A percentile compares a stretch with the other conserved stretches of the same genome.
phyloP scores from a whole-genome alignment of 1,140 invertebrate genomes.

The Cephus cinctus region DNA sequence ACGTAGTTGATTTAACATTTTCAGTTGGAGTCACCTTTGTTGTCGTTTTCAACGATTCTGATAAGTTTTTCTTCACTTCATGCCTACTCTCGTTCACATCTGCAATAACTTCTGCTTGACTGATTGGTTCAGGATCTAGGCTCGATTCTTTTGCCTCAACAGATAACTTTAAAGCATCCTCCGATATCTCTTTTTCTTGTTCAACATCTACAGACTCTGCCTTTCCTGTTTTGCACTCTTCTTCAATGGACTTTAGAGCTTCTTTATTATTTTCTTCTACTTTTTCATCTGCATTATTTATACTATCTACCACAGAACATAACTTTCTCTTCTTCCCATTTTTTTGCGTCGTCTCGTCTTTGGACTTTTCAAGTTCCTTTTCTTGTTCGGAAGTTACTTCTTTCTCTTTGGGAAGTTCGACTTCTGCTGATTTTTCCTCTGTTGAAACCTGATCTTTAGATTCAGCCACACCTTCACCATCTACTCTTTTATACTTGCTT shows the following conservation, averaged over 20 bases:
- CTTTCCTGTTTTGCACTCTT: background rate
- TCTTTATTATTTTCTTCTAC: constrained; percentile 7
- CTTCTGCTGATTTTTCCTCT: constrained; percentile 3
- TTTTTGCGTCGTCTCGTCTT: background rate
- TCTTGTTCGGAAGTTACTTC: constrained; percentile 2
- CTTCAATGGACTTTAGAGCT: background rate
- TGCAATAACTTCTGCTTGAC: too few species aligned
- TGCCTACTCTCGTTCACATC: too few species aligned
- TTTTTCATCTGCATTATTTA: background rate
- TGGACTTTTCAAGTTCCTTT: background rate
- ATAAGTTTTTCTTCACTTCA: too few species aligned
- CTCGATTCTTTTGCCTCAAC: too few species aligned
- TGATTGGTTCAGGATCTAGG: too few species aligned
- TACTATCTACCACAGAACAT: background rate
- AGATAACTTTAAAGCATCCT: too few species aligned
- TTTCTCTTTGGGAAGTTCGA: background rate
- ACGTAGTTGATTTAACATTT: too few species aligned
- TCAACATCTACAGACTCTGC: background rate
- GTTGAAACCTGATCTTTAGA: constrained; percentile 2
- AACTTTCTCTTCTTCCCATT: constrained; percentile 4
- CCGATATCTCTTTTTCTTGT: constrained; percentile 1
- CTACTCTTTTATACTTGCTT: constrained; percentile 1
- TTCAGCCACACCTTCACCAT: background rate
- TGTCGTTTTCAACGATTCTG: too few species aligned
- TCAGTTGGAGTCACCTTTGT: too few species aligned